phyloP scores from a whole-genome alignment of 1,140 invertebrate species.

The Pemphigus obesinymphae region DNA sequence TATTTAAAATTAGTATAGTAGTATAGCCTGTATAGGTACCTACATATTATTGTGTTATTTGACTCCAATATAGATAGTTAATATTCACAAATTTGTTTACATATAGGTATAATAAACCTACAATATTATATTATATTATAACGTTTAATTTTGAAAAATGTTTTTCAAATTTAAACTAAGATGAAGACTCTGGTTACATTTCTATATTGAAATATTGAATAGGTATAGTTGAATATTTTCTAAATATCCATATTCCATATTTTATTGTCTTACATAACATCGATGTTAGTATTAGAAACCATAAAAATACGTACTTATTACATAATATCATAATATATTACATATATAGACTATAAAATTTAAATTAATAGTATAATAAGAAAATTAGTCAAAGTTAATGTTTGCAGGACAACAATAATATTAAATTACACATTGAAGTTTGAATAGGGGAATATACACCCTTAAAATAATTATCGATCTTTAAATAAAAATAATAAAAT shows the following conservation, averaged over 20 bases:
- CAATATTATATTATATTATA: too few relatives aligned
- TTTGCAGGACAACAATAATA: not conserved
- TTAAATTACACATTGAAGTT: conserved; percentile 3
- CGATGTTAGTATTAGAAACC: not conserved
- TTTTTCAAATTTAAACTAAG: too few relatives aligned
- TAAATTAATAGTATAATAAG: not conserved
- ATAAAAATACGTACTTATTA: not conserved
- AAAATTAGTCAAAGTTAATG: not conserved
- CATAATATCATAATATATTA: not conserved
- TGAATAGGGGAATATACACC: not conserved
- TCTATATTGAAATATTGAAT: not conserved
- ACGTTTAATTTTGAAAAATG: too few relatives aligned
- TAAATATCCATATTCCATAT: not conserved
- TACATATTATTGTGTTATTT: too few relatives aligned
- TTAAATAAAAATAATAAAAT: too few relatives aligned
- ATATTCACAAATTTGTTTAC: too few relatives aligned
- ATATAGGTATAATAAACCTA: too few relatives aligned
- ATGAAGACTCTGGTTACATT: too few relatives aligned
- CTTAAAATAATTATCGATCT: not conserved
- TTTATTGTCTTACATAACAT: not conserved
- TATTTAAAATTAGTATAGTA: too few relatives aligned
- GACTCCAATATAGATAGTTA: too few relatives aligned
- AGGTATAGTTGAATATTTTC: not conserved
- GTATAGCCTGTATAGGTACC: too few relatives aligned
- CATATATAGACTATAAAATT: not conserved